Conservation (phyloP, 2,888 invertebrate species). For the Helicoverpa assulta region DNA sequence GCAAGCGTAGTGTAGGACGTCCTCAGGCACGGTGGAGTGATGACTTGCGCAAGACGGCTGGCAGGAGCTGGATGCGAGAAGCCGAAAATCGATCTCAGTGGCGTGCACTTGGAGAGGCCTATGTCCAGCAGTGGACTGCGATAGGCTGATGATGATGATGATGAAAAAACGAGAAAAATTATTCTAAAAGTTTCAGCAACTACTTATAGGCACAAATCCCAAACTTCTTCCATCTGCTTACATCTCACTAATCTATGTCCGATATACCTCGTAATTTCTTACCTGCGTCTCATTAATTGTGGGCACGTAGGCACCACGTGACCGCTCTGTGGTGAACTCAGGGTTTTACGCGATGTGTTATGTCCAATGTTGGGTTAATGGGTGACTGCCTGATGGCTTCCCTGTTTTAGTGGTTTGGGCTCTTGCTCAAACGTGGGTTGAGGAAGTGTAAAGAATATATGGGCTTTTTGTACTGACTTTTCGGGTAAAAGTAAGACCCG, state of each 20-base stretch:
- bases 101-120: too few relatives aligned
- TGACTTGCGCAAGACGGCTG: too few relatives aligned
- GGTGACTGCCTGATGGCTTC: constrained; percentile 53
- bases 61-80: too few relatives aligned
- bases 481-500: too few relatives aligned
- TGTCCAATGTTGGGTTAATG: constrained; percentile 59
- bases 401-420: constrained; percentile 48
- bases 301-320: constrained; percentile 80
- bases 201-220: constrained; percentile 24
- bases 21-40: too few relatives aligned
- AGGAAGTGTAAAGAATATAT: constrained; percentile 19
- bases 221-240: constrained; percentile 2
- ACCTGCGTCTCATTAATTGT: constrained; percentile 83
- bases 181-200: not conserved
- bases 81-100: too few relatives aligned
- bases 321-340: constrained; percentile 64
- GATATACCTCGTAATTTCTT: constrained; percentile 76
- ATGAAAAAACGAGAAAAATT: too few relatives aligned
- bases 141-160: too few relatives aligned
- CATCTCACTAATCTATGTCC: constrained; percentile 50
- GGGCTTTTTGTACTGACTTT: not conserved
- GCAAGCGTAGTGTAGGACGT: too few relatives aligned
- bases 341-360: constrained; percentile 64
- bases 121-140: too few relatives aligned
- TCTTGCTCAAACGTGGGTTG: constrained; percentile 26